These are phyloP conservation scores for Parascotia fuliginaria DNA, from an alignment of 2,888 invertebrate genomes.

Conservation along the genomic window DNA sequence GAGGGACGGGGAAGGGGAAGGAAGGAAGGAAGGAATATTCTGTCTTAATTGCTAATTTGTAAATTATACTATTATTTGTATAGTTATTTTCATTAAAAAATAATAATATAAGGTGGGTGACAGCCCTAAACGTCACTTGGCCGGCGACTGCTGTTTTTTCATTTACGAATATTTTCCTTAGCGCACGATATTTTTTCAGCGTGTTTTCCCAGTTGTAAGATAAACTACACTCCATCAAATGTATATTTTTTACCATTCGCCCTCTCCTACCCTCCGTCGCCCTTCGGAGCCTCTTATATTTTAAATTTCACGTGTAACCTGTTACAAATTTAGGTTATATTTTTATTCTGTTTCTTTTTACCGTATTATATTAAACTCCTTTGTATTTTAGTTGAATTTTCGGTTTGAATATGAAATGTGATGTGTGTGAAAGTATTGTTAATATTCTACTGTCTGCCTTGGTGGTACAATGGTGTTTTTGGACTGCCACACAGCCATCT, in stretches of 20 bases:
- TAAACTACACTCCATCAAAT: conserved; percentile 84
- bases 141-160: conserved; percentile 81
- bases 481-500: too few species aligned
- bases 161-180: conserved; percentile 85
- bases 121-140: conserved; percentile 65
- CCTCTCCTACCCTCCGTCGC: conserved; percentile 34
- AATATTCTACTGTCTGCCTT: too few species aligned
- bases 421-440: too few species aligned
- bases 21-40: too few species aligned
- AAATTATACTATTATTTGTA: too few species aligned
- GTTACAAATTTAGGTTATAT: conserved; percentile 43
- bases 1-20: too few species aligned
- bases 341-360: conserved; percentile 24
- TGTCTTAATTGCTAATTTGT: too few species aligned
- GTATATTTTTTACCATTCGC: conserved; percentile 73
- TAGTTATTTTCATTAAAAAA: not conserved
- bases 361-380: conserved; percentile 5
- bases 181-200: conserved; percentile 82
- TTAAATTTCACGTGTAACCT: conserved; percentile 49
- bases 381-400: not conserved
- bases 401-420: not conserved
- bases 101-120: conserved; percentile 2
- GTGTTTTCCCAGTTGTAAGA: conserved; percentile 84
- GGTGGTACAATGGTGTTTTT: too few species aligned
- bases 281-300: conserved; percentile 35